Evolutionary conservation across 2,888 invertebrate genomes (phyloP), one percentile per base, ranked within the genome.

Genomic region (Sphaeridia pumilis): DNA sequence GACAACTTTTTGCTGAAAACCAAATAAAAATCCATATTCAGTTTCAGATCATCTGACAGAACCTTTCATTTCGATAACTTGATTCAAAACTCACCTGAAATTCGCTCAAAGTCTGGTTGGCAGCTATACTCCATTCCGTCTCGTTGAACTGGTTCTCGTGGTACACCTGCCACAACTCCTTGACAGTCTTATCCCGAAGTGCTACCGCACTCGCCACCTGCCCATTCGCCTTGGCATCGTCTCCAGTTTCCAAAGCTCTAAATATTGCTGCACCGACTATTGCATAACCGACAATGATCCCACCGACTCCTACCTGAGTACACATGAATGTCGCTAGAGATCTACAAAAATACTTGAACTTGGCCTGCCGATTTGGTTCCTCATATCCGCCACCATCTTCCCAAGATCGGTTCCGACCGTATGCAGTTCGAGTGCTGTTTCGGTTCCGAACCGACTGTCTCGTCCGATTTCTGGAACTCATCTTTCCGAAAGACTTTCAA

Each of bases 281-380:
- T 25, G 89, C 85, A 69, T 89, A 89, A 60, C 87, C 81, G 2
- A 89, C 86, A 43, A 89, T 84, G 20, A 89, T 74, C 7, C 85
- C 88, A 52, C 88, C 89, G 31, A 89, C 88, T 63, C 89, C 89
- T 22, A 68, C 67, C 76, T 88, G 88, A 5, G 89, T 89, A 73
- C 87, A 89, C 88, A 89, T 89, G 68, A 89, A 89, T 5, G 87
- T 87, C 52, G 87, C 80, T 64, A 87, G 77, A 70, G 87, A 87
- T 41, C 89, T 77, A 66, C 84, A 84, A 69, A 87, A 89, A 67
- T 87, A 84, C 70, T 86, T 87, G 52, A 88, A 78, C 67, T 82
- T 83, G 67, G 84, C 84, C 28, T 80, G 74, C 0, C 83, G 80
- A 65, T 83, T 82, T 67, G 77, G 78, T 0, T 82, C 64, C n/a